A percentile compares a stretch with the other conserved stretches of the same genome.
Conservation (phyloP, 1,140 invertebrate genomes). For the Drosophila suzukii region DNA sequence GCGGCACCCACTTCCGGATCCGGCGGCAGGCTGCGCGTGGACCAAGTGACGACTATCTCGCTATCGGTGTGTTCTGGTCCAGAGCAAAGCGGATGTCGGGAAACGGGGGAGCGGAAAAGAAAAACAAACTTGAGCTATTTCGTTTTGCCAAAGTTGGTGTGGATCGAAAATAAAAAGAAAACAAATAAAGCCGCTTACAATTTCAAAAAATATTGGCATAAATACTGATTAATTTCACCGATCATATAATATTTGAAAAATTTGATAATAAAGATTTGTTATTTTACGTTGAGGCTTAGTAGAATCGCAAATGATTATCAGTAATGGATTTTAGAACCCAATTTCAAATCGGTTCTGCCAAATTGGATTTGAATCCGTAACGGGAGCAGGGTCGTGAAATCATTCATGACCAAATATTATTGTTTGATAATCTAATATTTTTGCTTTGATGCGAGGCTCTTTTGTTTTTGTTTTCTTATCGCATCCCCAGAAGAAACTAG, state of each 20-base stretch:
- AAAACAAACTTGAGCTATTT: constrained; percentile 48
- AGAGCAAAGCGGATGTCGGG: constrained; percentile 2
- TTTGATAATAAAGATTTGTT: no score
- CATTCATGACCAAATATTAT: constrained; percentile 28
- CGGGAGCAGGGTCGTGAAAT: background rate
- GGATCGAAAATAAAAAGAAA: background rate
- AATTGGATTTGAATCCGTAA: constrained; percentile 5
- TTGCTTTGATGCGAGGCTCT: constrained; percentile 30
- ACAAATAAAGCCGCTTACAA: background rate
- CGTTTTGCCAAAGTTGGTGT: constrained; percentile 25
- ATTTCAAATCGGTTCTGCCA: background rate
- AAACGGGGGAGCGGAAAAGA: constrained; percentile 45
- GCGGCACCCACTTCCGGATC: constrained; percentile 93
- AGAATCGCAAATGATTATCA: background rate
- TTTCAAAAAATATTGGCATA: background rate
- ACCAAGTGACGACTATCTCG: constrained; percentile 95
- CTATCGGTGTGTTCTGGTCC: constrained; percentile 72
- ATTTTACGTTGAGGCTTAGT: background rate
- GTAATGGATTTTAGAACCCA: no score
- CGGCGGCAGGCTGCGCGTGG: constrained; percentile 90
- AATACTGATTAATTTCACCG: background rate
- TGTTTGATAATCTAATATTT: constrained; percentile 45
- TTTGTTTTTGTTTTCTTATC: constrained; percentile 64
- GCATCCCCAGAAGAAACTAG: constrained; percentile 22
- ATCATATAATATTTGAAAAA: background rate